phyloP scores from a whole-genome alignment of 2,888 invertebrate genomes.

The Baronia brevicornis region DNA sequence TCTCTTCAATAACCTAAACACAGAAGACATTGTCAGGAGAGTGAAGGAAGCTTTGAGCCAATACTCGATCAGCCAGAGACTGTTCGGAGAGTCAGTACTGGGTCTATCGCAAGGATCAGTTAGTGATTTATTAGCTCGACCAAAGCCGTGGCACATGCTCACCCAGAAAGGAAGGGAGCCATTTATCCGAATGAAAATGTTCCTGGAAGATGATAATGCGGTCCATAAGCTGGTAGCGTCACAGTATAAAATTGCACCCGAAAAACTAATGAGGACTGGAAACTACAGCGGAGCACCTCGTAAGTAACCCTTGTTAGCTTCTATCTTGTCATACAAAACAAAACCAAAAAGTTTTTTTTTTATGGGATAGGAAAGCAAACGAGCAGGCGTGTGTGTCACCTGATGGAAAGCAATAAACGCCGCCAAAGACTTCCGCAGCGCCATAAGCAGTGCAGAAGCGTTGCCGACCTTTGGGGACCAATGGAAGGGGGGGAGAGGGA shows the following conservation, averaged over 20 bases:
- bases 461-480: too few species aligned
- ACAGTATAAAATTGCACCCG: conserved; percentile 98
- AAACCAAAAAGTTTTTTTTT: too few species aligned
- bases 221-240: conserved; percentile 96
- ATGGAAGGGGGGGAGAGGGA: too few species aligned
- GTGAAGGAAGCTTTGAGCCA: conserved; percentile 96
- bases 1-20: conserved; percentile 97
- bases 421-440: too few species aligned
- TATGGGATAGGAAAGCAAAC: too few species aligned
- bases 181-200: conserved; percentile 98
- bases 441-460: too few species aligned
- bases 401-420: too few species aligned
- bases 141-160: conserved; percentile 99
- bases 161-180: conserved; percentile 98
- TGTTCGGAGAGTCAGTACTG: conserved; percentile 98
- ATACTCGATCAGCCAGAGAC: conserved; percentile 97
- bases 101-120: conserved; percentile 98
- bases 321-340: too few species aligned
- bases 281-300: conserved; percentile 90
- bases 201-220: conserved; percentile 95
- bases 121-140: conserved; percentile 96
- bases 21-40: conserved; percentile 98
- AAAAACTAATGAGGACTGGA: conserved; percentile 96
- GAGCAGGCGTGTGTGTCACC: too few species aligned
- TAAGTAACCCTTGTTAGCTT: conserved; percentile 71